A percentile compares a stretch with the other conserved stretches of the same genome.
phyloP scores from a whole-genome alignment of 2,888 invertebrate species.

The Trypoxylon attenuatum region DNA sequence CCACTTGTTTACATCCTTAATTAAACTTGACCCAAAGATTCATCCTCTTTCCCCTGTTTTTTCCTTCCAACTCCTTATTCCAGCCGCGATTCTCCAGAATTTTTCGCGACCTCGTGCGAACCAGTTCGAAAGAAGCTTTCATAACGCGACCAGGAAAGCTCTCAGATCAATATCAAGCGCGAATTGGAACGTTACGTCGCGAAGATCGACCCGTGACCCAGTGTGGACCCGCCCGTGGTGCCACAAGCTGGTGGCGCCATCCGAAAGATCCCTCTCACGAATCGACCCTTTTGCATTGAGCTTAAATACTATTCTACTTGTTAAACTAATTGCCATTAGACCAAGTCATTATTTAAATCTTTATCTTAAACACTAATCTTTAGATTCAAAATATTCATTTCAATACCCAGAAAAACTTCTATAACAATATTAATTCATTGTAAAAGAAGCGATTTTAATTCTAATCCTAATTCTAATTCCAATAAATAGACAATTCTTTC shows the following conservation, averaged over 20 bases:
- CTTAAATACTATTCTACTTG: no score
- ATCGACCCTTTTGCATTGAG: background rate
- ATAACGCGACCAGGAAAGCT: slow-evolving; percentile 64
- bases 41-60: background rate
- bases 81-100: background rate
- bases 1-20: background rate
- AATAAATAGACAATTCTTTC: no score
- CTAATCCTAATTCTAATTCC: no score
- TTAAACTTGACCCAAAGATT: background rate
- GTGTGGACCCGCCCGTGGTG: slow-evolving; percentile 70
- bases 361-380: no score
- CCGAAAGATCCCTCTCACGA: slow-evolving; percentile 32
- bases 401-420: no score
- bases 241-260: slow-evolving; percentile 51
- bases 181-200: slow-evolving; percentile 70
- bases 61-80: background rate
- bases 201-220: slow-evolving; percentile 73
- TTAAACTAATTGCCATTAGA: no score
- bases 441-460: no score
- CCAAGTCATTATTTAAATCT: no score
- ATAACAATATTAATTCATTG: no score
- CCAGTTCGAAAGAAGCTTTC: slow-evolving; percentile 44
- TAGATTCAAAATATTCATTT: no score
- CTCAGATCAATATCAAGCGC: slow-evolving; percentile 69
- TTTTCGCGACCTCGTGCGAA: no score